Percentiles rank a stretch among this genome's conserved stretches.
Evolutionary conservation across 2,113 vertebrate species (phyloP).

Genomic region (Clupea harengus): DNA sequence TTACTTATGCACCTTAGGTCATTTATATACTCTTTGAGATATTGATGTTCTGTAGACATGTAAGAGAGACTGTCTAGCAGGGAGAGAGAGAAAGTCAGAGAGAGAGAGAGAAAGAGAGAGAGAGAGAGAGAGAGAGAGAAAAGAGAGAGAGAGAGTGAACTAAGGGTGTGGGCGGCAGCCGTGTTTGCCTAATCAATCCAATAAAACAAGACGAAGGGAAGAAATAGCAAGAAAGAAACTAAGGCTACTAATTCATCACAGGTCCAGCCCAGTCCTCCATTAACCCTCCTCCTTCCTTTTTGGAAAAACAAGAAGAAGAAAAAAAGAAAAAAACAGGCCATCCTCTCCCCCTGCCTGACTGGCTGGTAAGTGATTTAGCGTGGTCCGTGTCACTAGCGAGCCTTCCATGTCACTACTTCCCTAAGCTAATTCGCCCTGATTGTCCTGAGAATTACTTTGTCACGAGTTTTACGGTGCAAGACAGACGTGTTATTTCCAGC

Average conservation of each 20-base stretch:
- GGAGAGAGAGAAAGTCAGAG: neutral
- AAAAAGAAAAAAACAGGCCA: slow-evolving; percentile 31
- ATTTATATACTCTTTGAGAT: no score
- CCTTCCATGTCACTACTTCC: slow-evolving; percentile 70
- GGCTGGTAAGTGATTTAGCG: slow-evolving; percentile 65
- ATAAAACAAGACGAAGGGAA: neutral
- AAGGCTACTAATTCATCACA: neutral
- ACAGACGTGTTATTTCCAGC: slow-evolving; percentile 67
- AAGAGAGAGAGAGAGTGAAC: neutral
- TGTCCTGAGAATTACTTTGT: slow-evolving; percentile 64
- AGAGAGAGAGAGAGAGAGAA: neutral
- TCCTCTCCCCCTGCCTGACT: neutral
- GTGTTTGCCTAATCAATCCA: neutral
- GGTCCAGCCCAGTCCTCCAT: neutral
- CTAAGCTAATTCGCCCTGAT: slow-evolving; percentile 67
- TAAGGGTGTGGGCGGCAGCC: neutral
- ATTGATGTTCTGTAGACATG: no score
- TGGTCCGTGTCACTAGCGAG: slow-evolving; percentile 65
- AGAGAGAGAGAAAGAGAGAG: neutral
- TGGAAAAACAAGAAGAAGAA: slow-evolving; percentile 32
- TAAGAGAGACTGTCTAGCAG: neutral
- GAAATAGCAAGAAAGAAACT: neutral
- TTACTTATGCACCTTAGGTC: no score
- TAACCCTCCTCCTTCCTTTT: neutral
- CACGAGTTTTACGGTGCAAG: slow-evolving; percentile 58